Evolutionary conservation across 2,113 vertebrate genomes (phyloP).

Genomic region (Columba janthina): DNA sequence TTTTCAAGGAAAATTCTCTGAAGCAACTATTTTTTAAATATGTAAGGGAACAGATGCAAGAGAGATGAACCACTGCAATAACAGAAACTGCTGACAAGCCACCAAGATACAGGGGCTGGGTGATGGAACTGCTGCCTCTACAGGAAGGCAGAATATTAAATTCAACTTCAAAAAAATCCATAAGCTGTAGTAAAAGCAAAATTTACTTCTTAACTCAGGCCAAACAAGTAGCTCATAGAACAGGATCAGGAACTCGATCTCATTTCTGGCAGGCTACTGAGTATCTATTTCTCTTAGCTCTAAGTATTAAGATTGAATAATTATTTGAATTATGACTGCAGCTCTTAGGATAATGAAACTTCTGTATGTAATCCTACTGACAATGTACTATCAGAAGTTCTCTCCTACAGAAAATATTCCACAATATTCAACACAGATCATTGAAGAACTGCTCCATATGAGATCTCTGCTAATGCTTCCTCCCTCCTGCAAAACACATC

Average conservation of each 20-base stretch:
- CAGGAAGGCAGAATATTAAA: background rate
- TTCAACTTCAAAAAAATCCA: background rate
- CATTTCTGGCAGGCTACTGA: background rate
- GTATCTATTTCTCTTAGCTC: background rate
- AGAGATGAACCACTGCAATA: background rate
- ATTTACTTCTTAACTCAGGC: background rate
- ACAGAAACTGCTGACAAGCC: background rate
- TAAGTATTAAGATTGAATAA: background rate
- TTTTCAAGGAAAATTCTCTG: conserved; percentile 13
- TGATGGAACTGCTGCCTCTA: background rate
- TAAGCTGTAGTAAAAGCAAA: background rate
- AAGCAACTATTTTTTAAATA: background rate
- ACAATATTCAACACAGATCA: background rate
- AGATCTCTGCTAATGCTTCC: background rate
- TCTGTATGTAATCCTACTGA: background rate
- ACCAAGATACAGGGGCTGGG: background rate
- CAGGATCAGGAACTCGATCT: background rate
- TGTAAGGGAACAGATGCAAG: background rate
- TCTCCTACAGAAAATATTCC: background rate
- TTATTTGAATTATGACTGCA: background rate
- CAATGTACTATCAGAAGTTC: background rate
- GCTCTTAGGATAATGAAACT: background rate
- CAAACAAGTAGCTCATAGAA: background rate
- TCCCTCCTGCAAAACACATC: background rate
- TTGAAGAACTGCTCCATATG: background rate